Conservation (phyloP, 2,888 invertebrate genomes). For the Teinopalpus imperialis region DNA sequence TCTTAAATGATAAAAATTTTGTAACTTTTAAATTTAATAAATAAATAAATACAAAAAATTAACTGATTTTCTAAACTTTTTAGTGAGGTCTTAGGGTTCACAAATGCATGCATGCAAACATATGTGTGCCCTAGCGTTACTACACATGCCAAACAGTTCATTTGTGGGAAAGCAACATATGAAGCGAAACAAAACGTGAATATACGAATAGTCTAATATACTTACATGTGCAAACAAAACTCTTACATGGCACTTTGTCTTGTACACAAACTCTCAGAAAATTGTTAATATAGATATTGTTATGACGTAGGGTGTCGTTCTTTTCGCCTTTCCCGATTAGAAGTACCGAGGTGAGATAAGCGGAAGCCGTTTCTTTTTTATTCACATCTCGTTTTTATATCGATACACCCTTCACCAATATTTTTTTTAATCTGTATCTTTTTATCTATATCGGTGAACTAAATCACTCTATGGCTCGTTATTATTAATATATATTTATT, state of each 20-base stretch:
- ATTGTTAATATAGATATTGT: conserved; percentile 42
- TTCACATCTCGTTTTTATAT: conserved; percentile 31
- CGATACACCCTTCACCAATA: conserved; percentile 59
- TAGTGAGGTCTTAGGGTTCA: background rate
- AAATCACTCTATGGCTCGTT: conserved; percentile 41
- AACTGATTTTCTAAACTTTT: background rate
- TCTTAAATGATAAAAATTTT: too few species aligned
- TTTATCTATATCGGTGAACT: conserved; percentile 21
- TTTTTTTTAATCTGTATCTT: conserved; percentile 37
- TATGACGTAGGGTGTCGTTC: conserved; percentile 31
- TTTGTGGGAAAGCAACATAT: conserved; percentile 53
- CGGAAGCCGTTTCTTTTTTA: conserved; percentile 52
- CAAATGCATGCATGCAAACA: conserved; percentile 12
- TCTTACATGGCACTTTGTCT: conserved; percentile 51
- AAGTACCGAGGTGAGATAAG: conserved; percentile 59
- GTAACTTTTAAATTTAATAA: too few species aligned
- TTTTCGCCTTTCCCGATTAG: conserved; percentile 53
- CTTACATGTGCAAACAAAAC: conserved; percentile 69
- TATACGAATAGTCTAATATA: conserved; percentile 56
- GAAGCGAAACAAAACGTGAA: conserved; percentile 44
- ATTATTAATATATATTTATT: conserved; percentile 27
- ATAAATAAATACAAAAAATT: too few species aligned
- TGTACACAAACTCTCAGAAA: conserved; percentile 28
- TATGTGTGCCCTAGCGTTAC: conserved; percentile 32
- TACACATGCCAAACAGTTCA: conserved; percentile 80